phyloP scores from a whole-genome alignment of 2,113 vertebrate species.

The Rhea americana region DNA sequence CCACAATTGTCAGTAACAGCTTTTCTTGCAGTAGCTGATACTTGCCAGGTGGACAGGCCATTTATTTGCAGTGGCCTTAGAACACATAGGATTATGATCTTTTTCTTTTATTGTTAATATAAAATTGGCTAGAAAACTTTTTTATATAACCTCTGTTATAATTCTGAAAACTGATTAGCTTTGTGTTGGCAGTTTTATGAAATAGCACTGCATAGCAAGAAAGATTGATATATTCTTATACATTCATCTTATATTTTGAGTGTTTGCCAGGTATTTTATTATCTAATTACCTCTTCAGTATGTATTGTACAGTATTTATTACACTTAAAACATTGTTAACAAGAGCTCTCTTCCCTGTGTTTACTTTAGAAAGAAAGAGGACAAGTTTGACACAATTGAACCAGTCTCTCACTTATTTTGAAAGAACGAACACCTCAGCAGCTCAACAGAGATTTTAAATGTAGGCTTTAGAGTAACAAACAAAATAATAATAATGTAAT shows the following conservation, averaged over 20 bases:
- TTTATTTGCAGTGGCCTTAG: neutral
- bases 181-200: neutral
- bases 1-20: no score
- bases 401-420: neutral
- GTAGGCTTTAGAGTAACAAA: neutral
- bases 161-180: neutral
- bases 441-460: neutral
- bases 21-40: neutral
- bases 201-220: neutral
- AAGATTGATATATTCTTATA: neutral
- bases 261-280: neutral
- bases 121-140: neutral
- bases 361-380: neutral
- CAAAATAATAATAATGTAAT: neutral
- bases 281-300: neutral
- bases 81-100: neutral
- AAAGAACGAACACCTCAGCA: neutral
- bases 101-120: neutral
- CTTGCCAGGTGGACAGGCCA: neutral
- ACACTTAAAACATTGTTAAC: no score
- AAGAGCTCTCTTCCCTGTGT: no score
- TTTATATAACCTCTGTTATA: neutral
- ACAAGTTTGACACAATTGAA: neutral
- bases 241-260: neutral
- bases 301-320: no score